Percentiles rank a stretch among this genome's conserved stretches.
Evolutionary conservation across 35 echinoderm and acorn worm species (phyloP).

Genomic region (Chiridota heheva): DNA sequence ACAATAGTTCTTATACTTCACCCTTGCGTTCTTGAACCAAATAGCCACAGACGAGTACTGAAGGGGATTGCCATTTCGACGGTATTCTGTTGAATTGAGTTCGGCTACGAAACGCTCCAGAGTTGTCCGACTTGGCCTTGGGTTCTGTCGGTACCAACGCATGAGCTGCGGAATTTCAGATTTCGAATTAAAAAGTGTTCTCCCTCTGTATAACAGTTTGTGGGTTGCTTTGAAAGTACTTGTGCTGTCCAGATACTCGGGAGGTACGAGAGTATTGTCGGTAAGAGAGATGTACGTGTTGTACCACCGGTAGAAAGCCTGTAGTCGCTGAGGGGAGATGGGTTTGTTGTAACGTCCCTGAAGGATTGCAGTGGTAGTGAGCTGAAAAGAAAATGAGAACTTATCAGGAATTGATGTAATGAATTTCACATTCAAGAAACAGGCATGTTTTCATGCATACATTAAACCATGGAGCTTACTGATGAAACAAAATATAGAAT

Average conservation of each 20-base stretch:
- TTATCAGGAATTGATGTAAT: too few relatives aligned
- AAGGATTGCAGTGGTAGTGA: constrained; percentile 65
- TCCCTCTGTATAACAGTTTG: constrained; percentile 45
- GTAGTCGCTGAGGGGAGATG: constrained; percentile 74
- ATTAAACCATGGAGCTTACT: too few relatives aligned
- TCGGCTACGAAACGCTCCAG: constrained; percentile 87
- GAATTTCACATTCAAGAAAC: not conserved
- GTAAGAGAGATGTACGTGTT: constrained; percentile 86
- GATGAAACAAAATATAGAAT: too few relatives aligned
- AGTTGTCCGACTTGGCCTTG: constrained; percentile 73
- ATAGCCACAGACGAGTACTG: constrained; percentile 95
- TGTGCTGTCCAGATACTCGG: constrained; percentile 64
- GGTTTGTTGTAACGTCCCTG: constrained; percentile 77
- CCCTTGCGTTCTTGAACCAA: constrained; percentile 98
- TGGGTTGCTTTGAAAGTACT: constrained; percentile 45
- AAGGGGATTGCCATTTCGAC: constrained; percentile 69
- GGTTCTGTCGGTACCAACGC: constrained; percentile 85
- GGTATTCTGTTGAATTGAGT: constrained; percentile 77
- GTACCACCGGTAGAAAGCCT: constrained; percentile 95
- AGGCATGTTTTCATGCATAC: not conserved
- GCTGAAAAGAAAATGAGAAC: constrained; percentile 56
- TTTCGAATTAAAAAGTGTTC: constrained; percentile 86
- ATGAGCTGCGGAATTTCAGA: constrained; percentile 77
- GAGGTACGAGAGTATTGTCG: constrained; percentile 79
- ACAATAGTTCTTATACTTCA: constrained; percentile 64